Evolutionary conservation across 1,140 invertebrate species (phyloP).

Genomic region (Heterodera carotae): DNA sequence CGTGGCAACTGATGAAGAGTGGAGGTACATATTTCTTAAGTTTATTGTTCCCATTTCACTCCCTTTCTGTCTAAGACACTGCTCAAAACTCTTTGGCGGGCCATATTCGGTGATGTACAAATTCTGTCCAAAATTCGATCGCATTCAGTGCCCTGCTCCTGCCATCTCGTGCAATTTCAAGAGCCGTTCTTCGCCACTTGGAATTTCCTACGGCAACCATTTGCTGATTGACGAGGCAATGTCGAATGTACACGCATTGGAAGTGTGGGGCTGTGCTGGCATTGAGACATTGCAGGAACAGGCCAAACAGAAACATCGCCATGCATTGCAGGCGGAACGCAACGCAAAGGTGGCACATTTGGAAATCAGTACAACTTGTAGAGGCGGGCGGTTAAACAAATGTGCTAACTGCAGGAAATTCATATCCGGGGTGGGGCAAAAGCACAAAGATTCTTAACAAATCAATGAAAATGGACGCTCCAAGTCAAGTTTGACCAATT

Average conservation of each 20-base stretch:
- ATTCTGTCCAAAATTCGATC: slow-evolving; percentile 39
- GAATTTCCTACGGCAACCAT: slow-evolving; percentile 23
- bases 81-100: slow-evolving; percentile 46
- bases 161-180: slow-evolving; percentile 45
- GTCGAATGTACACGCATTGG: slow-evolving; percentile 29
- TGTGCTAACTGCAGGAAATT: too few relatives aligned
- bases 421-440: too few relatives aligned
- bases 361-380: too few relatives aligned
- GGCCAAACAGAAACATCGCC: slow-evolving; percentile 49
- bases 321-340: slow-evolving; percentile 52
- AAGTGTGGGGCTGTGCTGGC: slow-evolving; percentile 53
- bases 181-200: slow-evolving; percentile 32
- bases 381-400: too few relatives aligned
- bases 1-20: slow-evolving; percentile 42
- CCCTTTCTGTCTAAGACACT: slow-evolving; percentile 37
- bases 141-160: slow-evolving; percentile 27
- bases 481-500: too few relatives aligned
- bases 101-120: slow-evolving; percentile 39
- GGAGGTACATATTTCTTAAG: slow-evolving; percentile 47
- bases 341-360: slow-evolving; percentile 49
- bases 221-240: slow-evolving; percentile 38
- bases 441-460: too few relatives aligned
- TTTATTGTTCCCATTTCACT: background rate
- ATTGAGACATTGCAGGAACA: slow-evolving; percentile 49
- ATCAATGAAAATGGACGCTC: too few relatives aligned